Conservation (phyloP, 2,888 invertebrate genomes). For the Aplocera efformata region DNA sequence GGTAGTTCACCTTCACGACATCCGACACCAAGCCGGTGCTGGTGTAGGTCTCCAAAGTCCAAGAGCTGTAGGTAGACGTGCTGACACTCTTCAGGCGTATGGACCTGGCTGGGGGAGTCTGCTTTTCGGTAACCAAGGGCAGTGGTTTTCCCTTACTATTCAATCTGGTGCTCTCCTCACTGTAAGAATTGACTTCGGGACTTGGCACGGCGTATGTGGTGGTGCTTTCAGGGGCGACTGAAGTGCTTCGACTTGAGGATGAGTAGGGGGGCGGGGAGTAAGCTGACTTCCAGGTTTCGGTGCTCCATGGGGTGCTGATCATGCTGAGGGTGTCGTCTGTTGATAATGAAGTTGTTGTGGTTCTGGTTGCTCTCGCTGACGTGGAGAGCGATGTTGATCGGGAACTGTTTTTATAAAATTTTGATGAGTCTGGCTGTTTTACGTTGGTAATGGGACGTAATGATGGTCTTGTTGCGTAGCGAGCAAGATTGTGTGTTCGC, state of each 20-base stretch:
- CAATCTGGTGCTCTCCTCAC: constrained; percentile 13
- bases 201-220: constrained; percentile 27
- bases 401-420: constrained; percentile 1
- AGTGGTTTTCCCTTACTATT: too few species aligned
- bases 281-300: constrained; percentile 35
- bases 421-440: too few species aligned
- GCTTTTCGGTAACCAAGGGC: constrained; percentile 10
- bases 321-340: constrained; percentile 45
- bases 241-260: too few species aligned
- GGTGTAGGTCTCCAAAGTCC: constrained; percentile 45
- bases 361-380: constrained; percentile 10
- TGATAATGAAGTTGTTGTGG: not conserved
- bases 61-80: constrained; percentile 36
- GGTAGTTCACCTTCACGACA: constrained; percentile 33
- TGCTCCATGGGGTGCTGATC: constrained; percentile 53
- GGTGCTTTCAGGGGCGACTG: constrained; percentile 33
- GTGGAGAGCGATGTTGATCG: constrained; percentile 3
- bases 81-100: not conserved
- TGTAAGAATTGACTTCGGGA: constrained; percentile 9
- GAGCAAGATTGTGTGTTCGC: not conserved
- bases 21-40: constrained; percentile 27
- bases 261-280: too few species aligned
- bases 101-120: constrained; percentile 2
- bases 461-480: too few species aligned
- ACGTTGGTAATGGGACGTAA: too few species aligned